These are phyloP conservation scores for Archips crataeganus DNA, from an alignment of 2,888 invertebrate species.

Conservation along the genomic window DNA sequence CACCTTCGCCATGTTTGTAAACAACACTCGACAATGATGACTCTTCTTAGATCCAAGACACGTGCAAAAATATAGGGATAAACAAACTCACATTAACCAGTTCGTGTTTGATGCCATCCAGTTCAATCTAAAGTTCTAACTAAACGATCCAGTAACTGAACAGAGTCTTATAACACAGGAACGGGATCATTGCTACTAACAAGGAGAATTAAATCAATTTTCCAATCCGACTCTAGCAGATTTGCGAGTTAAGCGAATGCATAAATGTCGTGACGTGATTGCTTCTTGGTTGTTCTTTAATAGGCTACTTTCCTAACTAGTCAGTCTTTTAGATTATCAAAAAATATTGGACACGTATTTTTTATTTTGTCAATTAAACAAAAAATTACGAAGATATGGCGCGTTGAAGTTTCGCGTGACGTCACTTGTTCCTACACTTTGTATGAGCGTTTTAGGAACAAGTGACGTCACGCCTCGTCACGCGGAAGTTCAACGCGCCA, in stretches of 20 bases:
- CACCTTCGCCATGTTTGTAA: conserved; percentile 7
- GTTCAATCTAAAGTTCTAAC: background rate
- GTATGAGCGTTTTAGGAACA: too few relatives aligned
- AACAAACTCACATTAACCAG: background rate
- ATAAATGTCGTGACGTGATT: conserved; percentile 1
- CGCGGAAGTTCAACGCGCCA: too few relatives aligned
- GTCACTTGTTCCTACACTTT: too few relatives aligned
- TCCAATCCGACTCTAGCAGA: background rate
- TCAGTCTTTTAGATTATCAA: too few relatives aligned
- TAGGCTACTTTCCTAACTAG: too few relatives aligned
- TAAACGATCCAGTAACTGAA: conserved; percentile 9
- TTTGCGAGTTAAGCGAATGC: background rate
- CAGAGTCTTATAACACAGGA: conserved; percentile 6
- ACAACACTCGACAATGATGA: background rate
- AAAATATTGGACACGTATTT: too few relatives aligned
- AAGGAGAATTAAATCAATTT: background rate
- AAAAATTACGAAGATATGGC: too few relatives aligned
- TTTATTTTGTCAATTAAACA: too few relatives aligned
- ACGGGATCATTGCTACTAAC: conserved; percentile 17
- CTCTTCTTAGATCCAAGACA: background rate
- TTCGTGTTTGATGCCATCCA: background rate
- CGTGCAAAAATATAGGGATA: background rate
- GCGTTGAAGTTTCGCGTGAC: too few relatives aligned
- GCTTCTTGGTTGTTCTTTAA: background rate
- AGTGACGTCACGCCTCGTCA: too few relatives aligned